Percentiles rank a stretch among this genome's conserved stretches.
phyloP scores from a whole-genome alignment of 2,888 invertebrate genomes.

The Globia sparganii region DNA sequence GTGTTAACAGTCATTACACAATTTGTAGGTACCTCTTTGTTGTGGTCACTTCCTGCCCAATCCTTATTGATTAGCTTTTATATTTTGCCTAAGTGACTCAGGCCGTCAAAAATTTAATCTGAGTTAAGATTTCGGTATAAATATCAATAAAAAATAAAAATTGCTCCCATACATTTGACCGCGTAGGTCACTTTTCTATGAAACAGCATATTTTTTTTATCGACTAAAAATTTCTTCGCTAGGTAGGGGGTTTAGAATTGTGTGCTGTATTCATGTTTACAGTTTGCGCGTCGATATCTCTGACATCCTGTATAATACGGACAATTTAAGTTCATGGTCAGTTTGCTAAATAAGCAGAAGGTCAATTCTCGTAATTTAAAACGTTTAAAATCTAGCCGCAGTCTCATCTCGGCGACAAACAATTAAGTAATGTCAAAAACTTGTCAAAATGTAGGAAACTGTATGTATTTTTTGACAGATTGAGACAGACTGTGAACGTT shows the following conservation, averaged over 20 bases:
- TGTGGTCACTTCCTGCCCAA: slow-evolving; percentile 47
- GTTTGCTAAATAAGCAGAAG: no score
- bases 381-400: no score
- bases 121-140: background rate
- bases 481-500: no score
- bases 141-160: background rate
- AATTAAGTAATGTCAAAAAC: no score
- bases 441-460: no score
- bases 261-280: background rate
- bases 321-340: background rate
- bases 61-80: slow-evolving; percentile 7
- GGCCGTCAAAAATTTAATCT: background rate
- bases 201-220: background rate
- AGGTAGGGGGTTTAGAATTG: background rate
- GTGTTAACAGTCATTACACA: slow-evolving; percentile 55
- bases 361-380: no score
- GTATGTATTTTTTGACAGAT: no score
- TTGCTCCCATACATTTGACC: background rate
- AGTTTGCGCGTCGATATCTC: background rate
- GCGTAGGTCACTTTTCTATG: background rate
- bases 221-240: background rate
- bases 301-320: background rate
- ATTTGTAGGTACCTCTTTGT: slow-evolving; percentile 38
- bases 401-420: no score
- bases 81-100: slow-evolving; percentile 20